Evolutionary conservation across 2,888 invertebrate genomes (phyloP), one percentile per base, ranked within the genome.

Genomic region (Drosophila monieri): DNA sequence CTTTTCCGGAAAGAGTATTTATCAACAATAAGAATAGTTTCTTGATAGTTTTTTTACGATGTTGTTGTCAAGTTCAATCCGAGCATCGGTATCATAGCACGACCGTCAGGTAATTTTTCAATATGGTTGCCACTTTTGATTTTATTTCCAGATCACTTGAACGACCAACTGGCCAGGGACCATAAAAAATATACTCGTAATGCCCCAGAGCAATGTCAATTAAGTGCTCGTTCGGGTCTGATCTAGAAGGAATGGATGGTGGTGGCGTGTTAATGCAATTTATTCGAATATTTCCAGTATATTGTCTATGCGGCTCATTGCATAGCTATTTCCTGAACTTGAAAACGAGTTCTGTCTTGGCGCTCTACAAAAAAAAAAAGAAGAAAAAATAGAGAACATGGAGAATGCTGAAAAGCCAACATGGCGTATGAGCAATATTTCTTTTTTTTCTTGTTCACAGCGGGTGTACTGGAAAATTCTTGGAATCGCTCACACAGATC

Each of bases 261-360:
- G 52, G 41, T 52, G 66, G 64, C 49, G 55, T 61, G 72, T 47
- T 69, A 71, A 47, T 71, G 72, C 72, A 69, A 69, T 71, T 69
- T 69, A 48, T 49, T 71, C 69, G 54, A 69, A 61, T 71, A 61
- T 70, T 72, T 58, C 66, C 52, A 73, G 62, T 69, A 69, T 27
- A 59, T 35, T 55, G 59, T 55, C 39, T 25, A 15, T 39, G 39
- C 39, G 39, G 53, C 49, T 41, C 39, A 65, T 54, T 61, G 64
- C 69, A 76, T 57, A 72, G 76, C 51, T 74, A 86, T 81, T 84
- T 84, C 83, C 83, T 84, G 83, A 84, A 84, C 86, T 86, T 86
- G 81, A 84, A 70, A 84, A 84, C 83, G 54, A 65, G 83, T 84
- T 84, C 75, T 35, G 51, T 3, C 32, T 15, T 27, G 43, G 53